phyloP scores from a whole-genome alignment of 2,113 vertebrate genomes.

The Tyrannus savana region DNA sequence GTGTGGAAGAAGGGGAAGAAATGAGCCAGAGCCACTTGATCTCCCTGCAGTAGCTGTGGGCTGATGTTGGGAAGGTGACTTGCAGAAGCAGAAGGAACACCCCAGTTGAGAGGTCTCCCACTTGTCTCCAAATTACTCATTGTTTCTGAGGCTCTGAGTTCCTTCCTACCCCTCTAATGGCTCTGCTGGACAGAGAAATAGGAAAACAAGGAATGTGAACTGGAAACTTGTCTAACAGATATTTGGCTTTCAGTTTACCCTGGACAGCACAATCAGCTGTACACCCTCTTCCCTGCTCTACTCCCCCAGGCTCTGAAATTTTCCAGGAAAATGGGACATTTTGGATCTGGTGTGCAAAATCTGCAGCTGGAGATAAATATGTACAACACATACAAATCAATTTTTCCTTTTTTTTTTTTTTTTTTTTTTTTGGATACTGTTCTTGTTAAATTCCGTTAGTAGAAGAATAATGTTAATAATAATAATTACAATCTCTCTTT shows the following conservation, averaged over 20 bases:
- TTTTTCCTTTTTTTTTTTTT: not conserved
- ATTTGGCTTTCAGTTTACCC: not conserved
- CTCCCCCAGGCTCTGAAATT: not conserved
- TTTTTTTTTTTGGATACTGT: not conserved
- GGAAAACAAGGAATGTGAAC: not conserved
- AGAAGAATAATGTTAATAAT: not conserved
- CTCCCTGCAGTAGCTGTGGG: accelerated
- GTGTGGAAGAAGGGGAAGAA: not conserved
- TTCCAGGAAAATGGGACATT: not conserved
- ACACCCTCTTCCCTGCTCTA: not conserved
- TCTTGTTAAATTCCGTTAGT: not conserved
- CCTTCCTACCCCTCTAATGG: not conserved
- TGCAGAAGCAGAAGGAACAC: not conserved
- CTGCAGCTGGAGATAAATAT: not conserved
- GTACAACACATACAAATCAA: not conserved
- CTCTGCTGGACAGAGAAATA: not conserved
- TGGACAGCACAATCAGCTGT: not conserved
- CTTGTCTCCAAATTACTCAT: not conserved
- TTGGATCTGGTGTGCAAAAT: not conserved
- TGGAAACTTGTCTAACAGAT: not conserved
- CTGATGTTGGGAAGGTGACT: not conserved
- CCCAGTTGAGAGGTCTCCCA: not conserved
- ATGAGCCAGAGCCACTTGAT: not conserved
- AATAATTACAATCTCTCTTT: not conserved
- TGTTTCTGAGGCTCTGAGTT: not conserved